Evolutionary conservation across 2,888 invertebrate species (phyloP), one percentile per base, ranked within the genome.

Genomic region (Agapetus fuscipes): DNA sequence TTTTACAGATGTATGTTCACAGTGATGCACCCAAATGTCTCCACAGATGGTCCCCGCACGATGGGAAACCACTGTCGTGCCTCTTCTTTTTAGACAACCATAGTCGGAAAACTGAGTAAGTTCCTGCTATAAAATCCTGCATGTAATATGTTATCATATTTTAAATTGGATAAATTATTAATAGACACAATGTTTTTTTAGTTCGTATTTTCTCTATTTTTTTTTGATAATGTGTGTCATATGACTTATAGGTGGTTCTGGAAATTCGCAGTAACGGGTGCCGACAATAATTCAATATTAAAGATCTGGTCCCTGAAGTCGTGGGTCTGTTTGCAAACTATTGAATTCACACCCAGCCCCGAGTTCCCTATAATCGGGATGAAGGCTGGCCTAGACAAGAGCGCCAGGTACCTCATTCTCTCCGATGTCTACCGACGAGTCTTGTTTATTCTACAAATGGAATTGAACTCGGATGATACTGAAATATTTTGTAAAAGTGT

Each of bases 41-140:
- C 46, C 91, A 95, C 66, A 79, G 88, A 56, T 94, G 96, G 95
- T 78, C 80, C 56, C 95, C 96, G 1, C 95, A 96, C 58, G 82
- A 76, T 29, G 91, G 91, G 3, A 79, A 82, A 54, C 82, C 91
- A 0, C 75, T 96, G 41, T 85, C 86, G 24, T 86, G 83, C 15
- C 72, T 96, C n/a, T 85, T 89, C 63, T 96, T 96, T 64, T 72
- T 96, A 3, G 96, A 96, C 61, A 89, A 95, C 61, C 83, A 90
- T 55, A 83, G 82, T 54, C 82, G 79, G 44, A 74, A 75, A 44
- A 71, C 81, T 0, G 84, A 85, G 85, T 85, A 62, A 78, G 81
- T 73, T 20, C 20, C 9, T 20, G 20, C 4, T 20, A 20, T 20
- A 20, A 20, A 20, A 6, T 20, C 20, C 9, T 20, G 9, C 20